These are phyloP conservation scores for Tiliacea citrago DNA, from an alignment of 2,888 invertebrate genomes.

Conservation along the genomic window DNA sequence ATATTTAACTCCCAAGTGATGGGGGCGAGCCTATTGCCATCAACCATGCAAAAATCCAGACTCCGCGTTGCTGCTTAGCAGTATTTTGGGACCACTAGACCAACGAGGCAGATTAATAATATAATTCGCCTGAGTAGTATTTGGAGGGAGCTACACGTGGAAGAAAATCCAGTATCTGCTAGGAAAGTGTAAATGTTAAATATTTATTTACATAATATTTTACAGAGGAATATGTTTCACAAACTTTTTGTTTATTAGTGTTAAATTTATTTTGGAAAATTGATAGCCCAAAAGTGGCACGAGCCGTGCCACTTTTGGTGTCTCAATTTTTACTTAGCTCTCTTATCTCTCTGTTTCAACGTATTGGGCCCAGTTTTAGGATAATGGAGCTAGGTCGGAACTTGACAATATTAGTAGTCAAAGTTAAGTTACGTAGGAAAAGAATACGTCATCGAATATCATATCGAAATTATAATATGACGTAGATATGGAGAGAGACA, in stretches of 20 bases:
- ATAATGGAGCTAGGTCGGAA: too few species aligned
- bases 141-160: conserved; percentile 4
- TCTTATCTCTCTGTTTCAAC: background rate
- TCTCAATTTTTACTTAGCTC: background rate
- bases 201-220: background rate
- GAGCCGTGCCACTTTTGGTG: background rate
- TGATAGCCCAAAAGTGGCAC: too few species aligned
- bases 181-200: background rate
- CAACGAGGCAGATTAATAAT: background rate
- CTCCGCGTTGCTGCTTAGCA: background rate
- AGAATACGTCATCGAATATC: too few species aligned
- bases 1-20: background rate
- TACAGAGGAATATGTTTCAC: background rate
- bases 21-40: background rate
- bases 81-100: background rate
- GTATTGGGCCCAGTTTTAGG: too few species aligned
- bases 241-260: background rate
- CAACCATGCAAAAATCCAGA: background rate
- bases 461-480: too few species aligned
- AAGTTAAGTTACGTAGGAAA: too few species aligned
- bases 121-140: background rate
- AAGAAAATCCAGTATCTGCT: background rate
- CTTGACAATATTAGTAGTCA: too few species aligned
- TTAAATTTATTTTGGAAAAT: background rate
- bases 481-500: too few species aligned